Evolutionary conservation across 2,113 vertebrate species (phyloP).

Genomic region (Caranx ignobilis): DNA sequence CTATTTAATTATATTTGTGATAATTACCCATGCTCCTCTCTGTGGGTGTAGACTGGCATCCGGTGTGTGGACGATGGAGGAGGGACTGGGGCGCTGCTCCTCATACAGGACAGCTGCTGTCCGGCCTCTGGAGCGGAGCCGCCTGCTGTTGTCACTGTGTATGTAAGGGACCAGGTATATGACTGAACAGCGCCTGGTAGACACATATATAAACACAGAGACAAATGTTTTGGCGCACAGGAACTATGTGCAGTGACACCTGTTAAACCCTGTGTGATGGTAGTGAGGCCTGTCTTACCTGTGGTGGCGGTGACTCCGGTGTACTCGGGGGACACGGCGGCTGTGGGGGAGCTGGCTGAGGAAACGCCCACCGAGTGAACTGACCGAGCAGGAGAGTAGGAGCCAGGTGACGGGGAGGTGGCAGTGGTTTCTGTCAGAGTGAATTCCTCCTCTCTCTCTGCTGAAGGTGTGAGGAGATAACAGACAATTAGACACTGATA

Average conservation of each 20-base stretch:
- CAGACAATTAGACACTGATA: neutral
- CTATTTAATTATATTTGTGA: neutral
- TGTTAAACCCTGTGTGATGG: slow-evolving; percentile 22
- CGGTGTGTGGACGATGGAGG: slow-evolving; percentile 90
- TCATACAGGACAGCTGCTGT: slow-evolving; percentile 95
- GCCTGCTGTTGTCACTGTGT: slow-evolving; percentile 97
- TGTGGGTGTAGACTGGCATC: slow-evolving; percentile 94
- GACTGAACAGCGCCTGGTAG: slow-evolving; percentile 97
- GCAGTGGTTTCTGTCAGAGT: slow-evolving; percentile 88
- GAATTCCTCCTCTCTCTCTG: slow-evolving; percentile 90
- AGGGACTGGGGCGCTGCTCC: slow-evolving; percentile 88
- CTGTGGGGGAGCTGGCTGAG: slow-evolving; percentile 88
- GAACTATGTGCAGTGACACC: slow-evolving; percentile 48
- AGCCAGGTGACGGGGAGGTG: slow-evolving; percentile 89
- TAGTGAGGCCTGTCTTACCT: slow-evolving; percentile 83
- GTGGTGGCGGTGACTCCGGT: slow-evolving; percentile 86
- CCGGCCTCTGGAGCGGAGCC: slow-evolving; percentile 89
- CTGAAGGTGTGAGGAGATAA: slow-evolving; percentile 62
- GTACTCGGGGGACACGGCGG: slow-evolving; percentile 93
- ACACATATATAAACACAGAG: slow-evolving; percentile 81
- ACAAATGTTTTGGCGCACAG: slow-evolving; percentile 71
- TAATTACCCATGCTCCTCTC: slow-evolving; percentile 95
- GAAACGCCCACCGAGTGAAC: slow-evolving; percentile 90
- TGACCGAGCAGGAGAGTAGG: slow-evolving; percentile 93
- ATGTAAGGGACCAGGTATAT: slow-evolving; percentile 99